These are phyloP conservation scores for Polyodon spathula DNA, from an alignment of 2,113 vertebrate genomes.

Conservation along the genomic window DNA sequence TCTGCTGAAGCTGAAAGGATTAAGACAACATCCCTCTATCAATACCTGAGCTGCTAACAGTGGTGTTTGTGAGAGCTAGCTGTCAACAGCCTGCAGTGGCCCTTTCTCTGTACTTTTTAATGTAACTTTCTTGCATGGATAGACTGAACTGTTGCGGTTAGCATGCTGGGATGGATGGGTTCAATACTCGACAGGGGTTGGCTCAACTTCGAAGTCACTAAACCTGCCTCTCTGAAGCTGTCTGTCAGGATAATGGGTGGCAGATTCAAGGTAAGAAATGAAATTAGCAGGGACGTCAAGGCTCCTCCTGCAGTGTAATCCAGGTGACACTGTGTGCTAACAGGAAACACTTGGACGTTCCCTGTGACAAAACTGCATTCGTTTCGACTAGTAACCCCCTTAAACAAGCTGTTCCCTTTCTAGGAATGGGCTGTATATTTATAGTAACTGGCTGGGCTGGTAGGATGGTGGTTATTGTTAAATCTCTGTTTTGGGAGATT, in stretches of 20 bases:
- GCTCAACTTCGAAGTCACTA: constrained; percentile 23
- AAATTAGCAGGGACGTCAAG: neutral
- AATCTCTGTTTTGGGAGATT: neutral
- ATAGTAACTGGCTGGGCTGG: too few species aligned
- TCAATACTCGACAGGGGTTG: constrained; percentile 37
- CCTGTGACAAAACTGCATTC: too few species aligned
- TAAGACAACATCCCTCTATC: constrained; percentile 14
- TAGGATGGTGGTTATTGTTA: neutral
- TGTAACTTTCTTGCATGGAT: too few species aligned
- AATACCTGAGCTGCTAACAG: constrained; percentile 15
- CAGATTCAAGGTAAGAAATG: neutral
- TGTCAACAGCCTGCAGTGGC: too few species aligned
- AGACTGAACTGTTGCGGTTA: neutral
- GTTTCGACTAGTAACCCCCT: too few species aligned
- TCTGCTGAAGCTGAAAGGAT: constrained; percentile 50
- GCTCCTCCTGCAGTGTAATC: too few species aligned
- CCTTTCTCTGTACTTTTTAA: too few species aligned
- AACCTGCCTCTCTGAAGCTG: neutral
- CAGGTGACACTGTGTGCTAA: too few species aligned
- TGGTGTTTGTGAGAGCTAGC: neutral
- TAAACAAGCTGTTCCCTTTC: too few species aligned
- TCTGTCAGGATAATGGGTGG: neutral
- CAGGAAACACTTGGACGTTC: too few species aligned
- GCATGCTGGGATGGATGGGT: constrained; percentile 47
- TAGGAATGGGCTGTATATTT: too few species aligned